Evolutionary conservation across 2,888 invertebrate genomes (phyloP), one percentile per base, ranked within the genome.

Genomic region (Orgyia antiqua): DNA sequence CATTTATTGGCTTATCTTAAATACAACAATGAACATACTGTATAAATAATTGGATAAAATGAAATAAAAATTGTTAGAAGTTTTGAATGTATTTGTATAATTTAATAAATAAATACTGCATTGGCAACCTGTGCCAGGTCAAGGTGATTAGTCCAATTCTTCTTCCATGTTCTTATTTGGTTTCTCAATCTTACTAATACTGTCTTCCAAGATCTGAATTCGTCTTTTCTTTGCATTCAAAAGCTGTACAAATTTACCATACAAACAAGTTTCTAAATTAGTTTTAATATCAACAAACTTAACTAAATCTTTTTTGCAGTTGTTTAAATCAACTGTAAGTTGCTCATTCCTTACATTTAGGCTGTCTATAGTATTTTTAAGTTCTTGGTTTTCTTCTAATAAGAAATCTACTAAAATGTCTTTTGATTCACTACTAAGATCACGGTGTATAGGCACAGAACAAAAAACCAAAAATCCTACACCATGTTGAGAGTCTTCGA

Each of bases 201-300:
- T 55, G 10, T 69, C 62, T 58, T 84, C 75, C 12, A 86, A 52
- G 5, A 68, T 23, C 24, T 63, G 40, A 30, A 84, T 80, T 41
- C 77, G 65, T 34, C 45, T 61, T 42, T 84, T 84, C 39, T 84
- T 84, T 7, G 65, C 47, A 52, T 83, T 83, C 12, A 84, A 47
- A 17, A 84, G 35, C 27, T 71, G 61, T 0, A 71, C 46, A 69
- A 84, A 83, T 36, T 74, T 77, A 6, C 69, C 69, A 63, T 79
- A 83, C 2, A 83, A 50, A 6, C 43, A 58, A 1, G 52, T 42
- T 44, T 83, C 83, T 29, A 74, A 35, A 4, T 58, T 36, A 4
- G 44, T 55, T 45, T 79, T 80, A 4, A 57, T 53, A 33, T 64
- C 50, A 0, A 67, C 48, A 43, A 68, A 64, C n/a, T 67, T 59